phyloP scores from a whole-genome alignment of 2,888 invertebrate species.

The Sclerodermus sp. region DNA sequence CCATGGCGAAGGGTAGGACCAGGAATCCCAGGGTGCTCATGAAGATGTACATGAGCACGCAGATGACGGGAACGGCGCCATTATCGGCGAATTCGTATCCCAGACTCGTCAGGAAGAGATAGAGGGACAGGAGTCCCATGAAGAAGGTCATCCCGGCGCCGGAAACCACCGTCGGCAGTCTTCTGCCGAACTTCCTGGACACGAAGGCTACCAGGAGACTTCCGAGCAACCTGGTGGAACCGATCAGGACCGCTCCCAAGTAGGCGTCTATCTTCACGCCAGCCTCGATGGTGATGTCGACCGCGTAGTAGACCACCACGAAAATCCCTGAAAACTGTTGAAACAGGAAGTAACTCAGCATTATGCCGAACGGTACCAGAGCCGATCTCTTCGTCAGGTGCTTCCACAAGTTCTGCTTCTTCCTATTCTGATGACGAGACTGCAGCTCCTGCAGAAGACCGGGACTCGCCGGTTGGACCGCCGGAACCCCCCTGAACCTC shows the following conservation, averaged over 20 bases:
- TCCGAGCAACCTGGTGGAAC: constrained; percentile 57
- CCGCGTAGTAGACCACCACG: constrained; percentile 63
- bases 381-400: constrained; percentile 54
- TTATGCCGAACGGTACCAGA: constrained; percentile 59
- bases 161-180: constrained; percentile 63
- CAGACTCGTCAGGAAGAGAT: constrained; percentile 47
- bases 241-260: constrained; percentile 60
- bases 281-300: constrained; percentile 59
- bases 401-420: constrained; percentile 36
- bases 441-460: constrained; percentile 34
- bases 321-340: constrained; percentile 65
- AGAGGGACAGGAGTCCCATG: constrained; percentile 59
- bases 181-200: constrained; percentile 63
- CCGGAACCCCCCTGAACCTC: constrained; percentile 53
- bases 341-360: constrained; percentile 61
- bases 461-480: constrained; percentile 21
- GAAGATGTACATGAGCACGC: constrained; percentile 60
- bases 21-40: constrained; percentile 62
- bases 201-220: constrained; percentile 57
- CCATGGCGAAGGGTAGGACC: constrained; percentile 63
- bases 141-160: constrained; percentile 63
- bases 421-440: constrained; percentile 24
- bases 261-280: constrained; percentile 59
- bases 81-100: constrained; percentile 37
- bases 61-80: constrained; percentile 54